These are phyloP conservation scores for Coccyzus lansbergi DNA, from an alignment of 2,797 vertebrate genomes.

Conservation along the genomic window DNA sequence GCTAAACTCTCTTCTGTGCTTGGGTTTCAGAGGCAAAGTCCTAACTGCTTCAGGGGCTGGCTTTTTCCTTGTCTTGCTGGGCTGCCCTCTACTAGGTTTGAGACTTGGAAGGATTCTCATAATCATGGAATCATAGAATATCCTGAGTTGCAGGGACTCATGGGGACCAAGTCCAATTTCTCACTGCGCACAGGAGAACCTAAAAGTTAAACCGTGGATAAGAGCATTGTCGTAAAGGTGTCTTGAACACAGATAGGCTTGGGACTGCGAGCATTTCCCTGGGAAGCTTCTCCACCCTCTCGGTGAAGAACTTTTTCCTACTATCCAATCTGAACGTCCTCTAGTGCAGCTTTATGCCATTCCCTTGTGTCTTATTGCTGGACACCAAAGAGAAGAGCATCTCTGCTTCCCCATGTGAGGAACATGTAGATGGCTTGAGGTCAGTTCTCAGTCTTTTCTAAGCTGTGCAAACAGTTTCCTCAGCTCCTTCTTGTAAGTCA, in stretches of 20 bases:
- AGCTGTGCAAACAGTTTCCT: not conserved
- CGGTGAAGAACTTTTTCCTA: not conserved
- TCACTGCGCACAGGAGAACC: not conserved
- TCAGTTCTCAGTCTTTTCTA: not conserved
- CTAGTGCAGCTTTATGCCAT: not conserved
- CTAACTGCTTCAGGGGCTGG: not conserved
- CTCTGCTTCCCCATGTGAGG: not conserved
- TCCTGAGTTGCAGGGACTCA: not conserved
- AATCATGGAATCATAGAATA: not conserved
- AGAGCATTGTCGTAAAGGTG: fast-evolving
- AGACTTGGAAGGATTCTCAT: not conserved
- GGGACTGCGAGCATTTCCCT: not conserved
- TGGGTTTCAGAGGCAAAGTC: not conserved
- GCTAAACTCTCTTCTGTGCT: not conserved
- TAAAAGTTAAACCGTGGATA: not conserved
- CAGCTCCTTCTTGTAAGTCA: not conserved
- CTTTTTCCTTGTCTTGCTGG: not conserved
- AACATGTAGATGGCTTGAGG: not conserved
- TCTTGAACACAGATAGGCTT: not conserved
- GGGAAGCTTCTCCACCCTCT: not conserved
- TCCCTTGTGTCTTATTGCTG: not conserved
- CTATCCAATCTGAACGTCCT: not conserved
- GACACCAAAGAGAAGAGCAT: not conserved
- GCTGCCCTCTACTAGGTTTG: not conserved
- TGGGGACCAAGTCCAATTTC: not conserved